These are phyloP conservation scores for Eristalis tenax DNA, from an alignment of 2,888 invertebrate genomes.

Conservation along the genomic window DNA sequence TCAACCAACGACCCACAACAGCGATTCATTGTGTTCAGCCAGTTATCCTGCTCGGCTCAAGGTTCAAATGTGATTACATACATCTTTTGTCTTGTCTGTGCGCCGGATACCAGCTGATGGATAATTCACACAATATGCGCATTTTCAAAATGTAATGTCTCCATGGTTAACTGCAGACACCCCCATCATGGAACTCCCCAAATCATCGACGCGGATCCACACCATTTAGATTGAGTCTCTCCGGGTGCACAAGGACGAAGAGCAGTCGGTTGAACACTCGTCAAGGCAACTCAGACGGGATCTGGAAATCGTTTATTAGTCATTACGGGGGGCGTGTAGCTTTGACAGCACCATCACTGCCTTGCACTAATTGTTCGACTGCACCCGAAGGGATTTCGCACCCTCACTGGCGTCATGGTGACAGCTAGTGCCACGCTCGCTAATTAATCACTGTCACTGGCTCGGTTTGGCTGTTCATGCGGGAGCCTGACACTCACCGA, in stretches of 20 bases:
- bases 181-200: too few relatives aligned
- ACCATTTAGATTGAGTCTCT: too few relatives aligned
- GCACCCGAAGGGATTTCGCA: constrained; percentile 4
- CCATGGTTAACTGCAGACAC: too few relatives aligned
- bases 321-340: neutral
- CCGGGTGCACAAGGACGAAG: neutral
- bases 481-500: neutral
- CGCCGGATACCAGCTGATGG: too few relatives aligned
- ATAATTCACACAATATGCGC: too few relatives aligned
- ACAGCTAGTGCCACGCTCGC: neutral
- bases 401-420: neutral
- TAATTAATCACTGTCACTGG: constrained; percentile 22
- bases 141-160: too few relatives aligned
- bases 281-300: constrained; percentile 1
- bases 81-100: too few relatives aligned
- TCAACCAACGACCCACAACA: too few relatives aligned
- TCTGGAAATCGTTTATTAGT: neutral
- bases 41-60: too few relatives aligned
- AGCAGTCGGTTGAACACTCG: neutral
- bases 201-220: too few relatives aligned
- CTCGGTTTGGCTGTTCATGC: neutral
- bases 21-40: too few relatives aligned
- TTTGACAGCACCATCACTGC: neutral
- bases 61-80: too few relatives aligned
- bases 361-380: neutral